Percentiles rank a stretch among this genome's conserved stretches.
Conservation (phyloP, 2,888 invertebrate genomes). For the Ichneumon xanthorius region DNA sequence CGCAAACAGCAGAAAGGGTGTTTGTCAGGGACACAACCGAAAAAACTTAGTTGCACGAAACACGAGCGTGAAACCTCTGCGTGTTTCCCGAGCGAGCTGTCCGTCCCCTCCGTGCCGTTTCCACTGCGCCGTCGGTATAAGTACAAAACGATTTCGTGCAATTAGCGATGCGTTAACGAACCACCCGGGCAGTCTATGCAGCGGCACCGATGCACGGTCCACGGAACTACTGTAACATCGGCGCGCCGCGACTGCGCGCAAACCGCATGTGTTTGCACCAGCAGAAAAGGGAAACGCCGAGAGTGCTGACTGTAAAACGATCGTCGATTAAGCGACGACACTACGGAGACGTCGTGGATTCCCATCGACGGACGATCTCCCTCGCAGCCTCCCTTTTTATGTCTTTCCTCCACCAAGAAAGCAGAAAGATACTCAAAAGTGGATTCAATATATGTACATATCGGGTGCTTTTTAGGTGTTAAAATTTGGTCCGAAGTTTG, state of each 20-base stretch:
- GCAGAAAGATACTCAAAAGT: no score
- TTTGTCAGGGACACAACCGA: not conserved
- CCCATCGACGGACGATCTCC: slow-evolving; percentile 14
- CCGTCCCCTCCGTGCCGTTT: not conserved
- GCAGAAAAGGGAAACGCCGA: slow-evolving; percentile 37
- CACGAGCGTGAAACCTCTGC: slow-evolving; percentile 59
- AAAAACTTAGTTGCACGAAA: not conserved
- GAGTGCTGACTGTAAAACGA: slow-evolving; percentile 28
- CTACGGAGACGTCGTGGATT: slow-evolving; percentile 24
- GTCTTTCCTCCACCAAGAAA: not conserved
- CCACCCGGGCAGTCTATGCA: slow-evolving; percentile 31
- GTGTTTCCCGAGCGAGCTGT: slow-evolving; percentile 43
- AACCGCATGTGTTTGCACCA: slow-evolving; percentile 2
- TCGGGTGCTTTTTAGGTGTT: no score
- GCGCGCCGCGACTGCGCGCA: slow-evolving; percentile 2
- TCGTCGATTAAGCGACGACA: slow-evolving; percentile 44
- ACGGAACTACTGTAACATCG: not conserved
- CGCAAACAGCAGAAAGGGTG: slow-evolving; percentile 31
- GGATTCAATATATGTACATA: no score
- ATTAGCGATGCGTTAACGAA: slow-evolving; percentile 69
- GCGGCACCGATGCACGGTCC: not conserved
- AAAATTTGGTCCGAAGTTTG: no score
- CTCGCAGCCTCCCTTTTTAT: slow-evolving; percentile 10
- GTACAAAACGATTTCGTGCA: slow-evolving; percentile 66
- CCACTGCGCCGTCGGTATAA: slow-evolving; percentile 5